Base-by-base conservation (phyloP, 2,888 invertebrate genomes). In the Spilosoma lubricipeda region DNA sequence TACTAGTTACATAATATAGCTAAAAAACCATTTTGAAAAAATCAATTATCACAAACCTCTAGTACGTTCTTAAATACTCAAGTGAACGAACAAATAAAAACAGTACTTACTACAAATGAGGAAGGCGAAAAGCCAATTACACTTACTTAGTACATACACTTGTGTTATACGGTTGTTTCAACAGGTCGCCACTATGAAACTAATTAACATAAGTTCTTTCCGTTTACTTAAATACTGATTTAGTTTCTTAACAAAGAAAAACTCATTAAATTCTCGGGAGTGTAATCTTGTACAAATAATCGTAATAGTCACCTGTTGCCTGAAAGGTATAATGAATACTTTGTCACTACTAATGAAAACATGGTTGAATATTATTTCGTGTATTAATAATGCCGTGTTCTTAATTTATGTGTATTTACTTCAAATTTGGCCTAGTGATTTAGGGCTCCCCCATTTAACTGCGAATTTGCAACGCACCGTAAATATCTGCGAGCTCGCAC, bases 181-280 rank as follows among this genome's bases (percentile, higher is more conserved):
- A 73, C 72, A 73, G 68, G 72, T 72, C 23, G 63, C 33, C 42
- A 45, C 20, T 56, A 56, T 39, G 18, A 56, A 63, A 8, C 30
- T 73, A 68, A 63, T 73, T 68, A 73, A 73, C 72, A 68, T 68
- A 45, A 68, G 36, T 64, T 59, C 45, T 63, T 72, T 73, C 36
- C 23, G 9, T 70, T 30, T 63, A 63, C 70, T 20, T 9, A 27
- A 48, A 13, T 5, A 68, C 68, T 23, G 68, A 11, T 52, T 68
- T 52, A 67, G 45, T 67, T 68, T 68, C 48, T 52, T 68, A n/a
- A 20, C 23, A 52, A 68, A 52, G 23, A 68, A 68, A 33, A 52
- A 2, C 30, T 33, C 30, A n/a, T 52, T 48, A 20, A 42, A 59
- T 15, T 59, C 59, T 59, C 59, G 15, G 18, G 27, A 68, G 33